Percentiles rank a stretch among this genome's conserved stretches.
Evolutionary conservation across 2,888 invertebrate genomes (phyloP).

Genomic region (Oegoconia quadripuncta): DNA sequence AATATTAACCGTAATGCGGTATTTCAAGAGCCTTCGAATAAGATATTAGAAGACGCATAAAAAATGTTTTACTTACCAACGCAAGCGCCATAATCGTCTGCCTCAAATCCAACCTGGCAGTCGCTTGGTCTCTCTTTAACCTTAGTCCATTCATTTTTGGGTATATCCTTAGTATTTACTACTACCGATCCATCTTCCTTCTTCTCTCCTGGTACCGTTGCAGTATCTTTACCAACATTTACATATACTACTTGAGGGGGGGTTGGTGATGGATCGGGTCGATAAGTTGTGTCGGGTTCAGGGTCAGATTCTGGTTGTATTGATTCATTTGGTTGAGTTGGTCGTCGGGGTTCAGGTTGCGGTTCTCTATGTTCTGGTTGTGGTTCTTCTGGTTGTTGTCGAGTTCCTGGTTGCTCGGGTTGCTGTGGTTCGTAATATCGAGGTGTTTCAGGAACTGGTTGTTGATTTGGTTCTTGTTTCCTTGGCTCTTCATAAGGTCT

Average conservation of each 20-base stretch:
- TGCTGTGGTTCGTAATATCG: constrained; percentile 4
- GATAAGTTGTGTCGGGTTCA: constrained; percentile 32
- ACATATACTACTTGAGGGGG: constrained; percentile 41
- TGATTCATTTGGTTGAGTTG: constrained; percentile 13
- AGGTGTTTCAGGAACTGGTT: constrained; percentile 1
- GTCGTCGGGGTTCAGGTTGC: constrained; percentile 19
- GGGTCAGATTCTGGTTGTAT: constrained; percentile 11
- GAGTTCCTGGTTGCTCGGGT: constrained; percentile 18
- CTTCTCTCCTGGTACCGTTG: constrained; percentile 35
- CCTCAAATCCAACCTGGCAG: constrained; percentile 75
- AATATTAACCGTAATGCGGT: too few species aligned
- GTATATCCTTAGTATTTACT: constrained; percentile 44
- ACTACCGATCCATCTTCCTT: constrained; percentile 44
- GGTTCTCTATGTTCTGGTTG: constrained; percentile 8
- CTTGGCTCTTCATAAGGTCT: not conserved
- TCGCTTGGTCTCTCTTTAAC: constrained; percentile 37
- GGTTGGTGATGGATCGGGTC: constrained; percentile 24
- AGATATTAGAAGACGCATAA: too few species aligned
- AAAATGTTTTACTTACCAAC: constrained; percentile 62
- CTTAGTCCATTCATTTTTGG: constrained; percentile 53
- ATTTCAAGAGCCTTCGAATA: too few species aligned
- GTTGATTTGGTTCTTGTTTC: not conserved
- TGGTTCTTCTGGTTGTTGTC: constrained; percentile 14
- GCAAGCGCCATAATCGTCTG: constrained; percentile 77
- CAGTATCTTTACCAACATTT: constrained; percentile 38